Conservation (phyloP, 2,888 invertebrate genomes). For the Scaptomyza polygonia region DNA sequence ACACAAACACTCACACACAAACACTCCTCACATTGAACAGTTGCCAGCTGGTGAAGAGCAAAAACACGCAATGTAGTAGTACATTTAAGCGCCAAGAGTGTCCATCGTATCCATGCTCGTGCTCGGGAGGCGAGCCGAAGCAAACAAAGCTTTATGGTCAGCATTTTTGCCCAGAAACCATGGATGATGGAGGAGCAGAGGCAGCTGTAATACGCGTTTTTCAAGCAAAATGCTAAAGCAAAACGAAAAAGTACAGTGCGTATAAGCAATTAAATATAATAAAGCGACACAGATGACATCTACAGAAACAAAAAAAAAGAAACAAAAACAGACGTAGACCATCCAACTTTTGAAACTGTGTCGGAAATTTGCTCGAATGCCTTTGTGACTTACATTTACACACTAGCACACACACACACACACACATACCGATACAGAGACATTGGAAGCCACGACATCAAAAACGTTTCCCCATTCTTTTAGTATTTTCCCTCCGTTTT, state of each 20-base stretch:
- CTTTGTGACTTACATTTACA: conserved; percentile 48
- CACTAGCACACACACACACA: conserved; percentile 10
- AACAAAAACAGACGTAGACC: conserved; percentile 20
- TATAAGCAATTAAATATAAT: conserved; percentile 73
- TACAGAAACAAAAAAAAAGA: too few species aligned
- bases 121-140: conserved; percentile 22
- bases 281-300: conserved; percentile 59
- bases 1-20: conserved; percentile 13
- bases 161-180: conserved; percentile 53
- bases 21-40: conserved; percentile 4
- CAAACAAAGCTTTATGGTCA: conserved; percentile 50
- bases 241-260: conserved; percentile 52
- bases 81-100: conserved; percentile 15
- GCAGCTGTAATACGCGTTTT: conserved; percentile 2
- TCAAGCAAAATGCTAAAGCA: conserved; percentile 26
- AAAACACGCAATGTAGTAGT: conserved; percentile 14
- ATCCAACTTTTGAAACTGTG: conserved; percentile 52
- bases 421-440: conserved; percentile 6
- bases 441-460: conserved; percentile 3
- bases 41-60: conserved; percentile 31
- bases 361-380: conserved; percentile 57
- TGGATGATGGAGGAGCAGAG: background rate
- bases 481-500: background rate
- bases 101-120: conserved; percentile 5
- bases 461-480: background rate